A percentile compares a stretch with the other conserved stretches of the same genome.
Evolutionary conservation across 92 coral and sea anemone species (phyloP).

Genomic region (Bergia puertoricense): DNA sequence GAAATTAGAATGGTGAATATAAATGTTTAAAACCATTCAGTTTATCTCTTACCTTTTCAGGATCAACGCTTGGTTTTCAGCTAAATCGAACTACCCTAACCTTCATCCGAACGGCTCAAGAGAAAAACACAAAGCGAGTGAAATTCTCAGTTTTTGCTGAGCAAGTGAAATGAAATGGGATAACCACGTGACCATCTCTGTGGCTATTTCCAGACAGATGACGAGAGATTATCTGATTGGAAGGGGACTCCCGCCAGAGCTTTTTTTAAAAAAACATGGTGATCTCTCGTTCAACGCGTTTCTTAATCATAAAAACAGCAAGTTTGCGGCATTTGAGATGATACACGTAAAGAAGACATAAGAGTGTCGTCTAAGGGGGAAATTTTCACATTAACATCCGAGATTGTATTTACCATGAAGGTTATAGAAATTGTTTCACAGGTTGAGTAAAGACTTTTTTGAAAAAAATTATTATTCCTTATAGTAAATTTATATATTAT

Average conservation of each 20-base stretch:
- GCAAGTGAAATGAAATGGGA: not conserved
- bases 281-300: not conserved
- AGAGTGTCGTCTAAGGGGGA: no score
- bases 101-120: not conserved
- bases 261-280: not conserved
- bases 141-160: not conserved
- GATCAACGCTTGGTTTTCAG: conserved; percentile 1
- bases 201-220: not conserved
- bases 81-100: not conserved
- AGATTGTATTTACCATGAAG: no score
- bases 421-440: no score
- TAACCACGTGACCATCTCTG: conserved; percentile 24
- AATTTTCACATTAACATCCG: no score
- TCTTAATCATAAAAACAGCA: not conserved
- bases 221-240: conserved; percentile 12
- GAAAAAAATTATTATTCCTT: no score
- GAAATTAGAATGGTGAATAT: not conserved
- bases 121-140: conserved; percentile 13
- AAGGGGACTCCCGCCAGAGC: conserved; percentile 15
- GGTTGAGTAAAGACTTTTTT: no score
- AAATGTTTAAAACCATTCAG: not conserved
- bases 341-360: no score
- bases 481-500: no score
- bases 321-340: not conserved
- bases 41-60: not conserved